phyloP scores from a whole-genome alignment of 2,113 vertebrate genomes.

The Odocoileus virginianus region DNA sequence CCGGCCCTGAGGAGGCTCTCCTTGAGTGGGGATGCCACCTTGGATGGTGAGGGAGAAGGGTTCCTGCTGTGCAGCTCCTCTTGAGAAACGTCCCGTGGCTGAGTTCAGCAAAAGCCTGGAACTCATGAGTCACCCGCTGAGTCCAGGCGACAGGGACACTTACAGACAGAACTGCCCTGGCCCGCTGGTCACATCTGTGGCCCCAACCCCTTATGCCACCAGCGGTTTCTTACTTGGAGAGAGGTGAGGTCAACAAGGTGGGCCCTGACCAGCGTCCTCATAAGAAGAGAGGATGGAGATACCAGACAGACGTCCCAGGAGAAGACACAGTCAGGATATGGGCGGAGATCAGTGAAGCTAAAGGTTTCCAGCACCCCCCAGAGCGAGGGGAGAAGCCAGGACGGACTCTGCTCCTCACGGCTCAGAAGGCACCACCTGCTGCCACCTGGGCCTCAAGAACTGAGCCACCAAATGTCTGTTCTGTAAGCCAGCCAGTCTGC shows the following conservation, averaged over 20 bases:
- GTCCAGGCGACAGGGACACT: neutral
- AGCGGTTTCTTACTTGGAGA: neutral
- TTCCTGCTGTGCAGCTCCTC: neutral
- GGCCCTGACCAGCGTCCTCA: neutral
- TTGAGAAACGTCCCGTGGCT: neutral
- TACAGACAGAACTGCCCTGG: neutral
- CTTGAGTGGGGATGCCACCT: neutral
- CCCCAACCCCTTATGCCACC: neutral
- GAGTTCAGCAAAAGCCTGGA: neutral
- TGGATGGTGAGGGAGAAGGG: neutral
- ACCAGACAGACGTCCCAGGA: neutral
- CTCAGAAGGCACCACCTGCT: neutral
- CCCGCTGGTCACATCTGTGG: neutral
- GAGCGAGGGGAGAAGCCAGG: neutral
- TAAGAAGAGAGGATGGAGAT: neutral
- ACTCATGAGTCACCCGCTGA: no score
- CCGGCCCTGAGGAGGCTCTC: neutral
- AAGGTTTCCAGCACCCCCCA: neutral
- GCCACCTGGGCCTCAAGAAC: neutral
- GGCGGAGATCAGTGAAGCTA: neutral
- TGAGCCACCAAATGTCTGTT: accelerated
- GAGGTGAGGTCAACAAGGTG: neutral
- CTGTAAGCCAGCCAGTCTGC: neutral
- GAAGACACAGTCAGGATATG: no score
- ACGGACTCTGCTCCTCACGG: neutral